These are phyloP conservation scores for Apamea epomidion DNA, from an alignment of 2,888 invertebrate genomes.

Conservation along the genomic window DNA sequence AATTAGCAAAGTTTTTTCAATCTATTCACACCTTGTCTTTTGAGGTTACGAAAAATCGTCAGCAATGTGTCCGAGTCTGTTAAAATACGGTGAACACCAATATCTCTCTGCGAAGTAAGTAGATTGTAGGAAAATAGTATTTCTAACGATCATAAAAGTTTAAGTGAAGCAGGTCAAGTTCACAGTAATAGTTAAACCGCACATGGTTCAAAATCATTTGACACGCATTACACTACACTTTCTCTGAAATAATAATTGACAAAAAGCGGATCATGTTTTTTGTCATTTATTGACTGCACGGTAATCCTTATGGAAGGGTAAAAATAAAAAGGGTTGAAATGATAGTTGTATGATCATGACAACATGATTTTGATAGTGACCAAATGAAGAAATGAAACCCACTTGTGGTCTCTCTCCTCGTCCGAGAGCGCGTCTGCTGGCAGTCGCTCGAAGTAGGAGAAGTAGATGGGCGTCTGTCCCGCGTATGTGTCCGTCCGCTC, in stretches of 20 bases:
- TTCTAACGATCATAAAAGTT: not conserved
- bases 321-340: too few species aligned
- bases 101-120: not conserved
- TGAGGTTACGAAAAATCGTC: not conserved
- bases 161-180: not conserved
- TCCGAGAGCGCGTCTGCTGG: constrained; percentile 92
- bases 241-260: not conserved
- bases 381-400: constrained; percentile 44
- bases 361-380: not conserved
- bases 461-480: constrained; percentile 90
- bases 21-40: not conserved
- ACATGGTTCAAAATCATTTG: not conserved
- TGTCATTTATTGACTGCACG: too few species aligned
- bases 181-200: not conserved
- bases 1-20: not conserved
- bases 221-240: not conserved
- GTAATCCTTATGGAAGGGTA: not conserved
- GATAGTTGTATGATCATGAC: not conserved
- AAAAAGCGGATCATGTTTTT: not conserved
- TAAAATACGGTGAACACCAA: not conserved
- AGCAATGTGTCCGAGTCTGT: not conserved
- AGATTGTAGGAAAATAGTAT: not conserved
- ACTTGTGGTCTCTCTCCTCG: constrained; percentile 90
- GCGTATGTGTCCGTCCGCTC: constrained; percentile 88
- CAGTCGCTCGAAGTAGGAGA: constrained; percentile 93